Base-by-base conservation (phyloP, 2,888 invertebrate genomes). In the Cephonodes hylas region DNA sequence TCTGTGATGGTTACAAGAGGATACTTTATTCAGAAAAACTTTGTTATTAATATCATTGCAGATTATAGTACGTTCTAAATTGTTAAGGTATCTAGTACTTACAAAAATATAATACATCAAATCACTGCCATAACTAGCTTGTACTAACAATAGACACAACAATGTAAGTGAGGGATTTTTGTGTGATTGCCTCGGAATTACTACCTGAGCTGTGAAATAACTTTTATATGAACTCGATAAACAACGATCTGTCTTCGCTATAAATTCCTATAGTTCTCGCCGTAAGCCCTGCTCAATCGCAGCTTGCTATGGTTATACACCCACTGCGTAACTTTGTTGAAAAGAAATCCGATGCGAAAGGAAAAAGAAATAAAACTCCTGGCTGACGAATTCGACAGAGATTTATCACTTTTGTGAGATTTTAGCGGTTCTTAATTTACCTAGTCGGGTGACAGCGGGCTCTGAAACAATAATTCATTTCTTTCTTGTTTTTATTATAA, bases 381-480 rank as follows among this genome's bases (percentile, higher is more conserved):
- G 74, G 77, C 86, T 85, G 85, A 86, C 84, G 85, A 85, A 85
- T 85, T 85, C 84, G 85, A 86, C 86, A 83, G 80, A 85, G 85
- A 86, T 86, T 86, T 86, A 86, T 85, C 78, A 83, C 85, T 80
- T 82, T 71, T 68, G 74, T 70, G 76, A 80, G 79, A 83, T 83
- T 84, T 84, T 81, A 81, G 81, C 81, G 75, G 77, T 78, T 81
- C 77, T 80, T 85, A 85, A 85, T 85, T 84, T 85, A 84, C 83
- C 79, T 79, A 77, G 69, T 27, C 45, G 46, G 42, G 22, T 22
- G 59, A 42, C 59, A 62, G 42, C 15, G 23, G 38, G 42, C 53
- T 56, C 23, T 61, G 23, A 42, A 53, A 56, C n/a, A 22, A 61
- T 57, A 57, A 56, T 44, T 56, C 44, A 61, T 23, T 56, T 61